Conservation (phyloP, 2,888 invertebrate genomes). For the Corbicula japonica region DNA sequence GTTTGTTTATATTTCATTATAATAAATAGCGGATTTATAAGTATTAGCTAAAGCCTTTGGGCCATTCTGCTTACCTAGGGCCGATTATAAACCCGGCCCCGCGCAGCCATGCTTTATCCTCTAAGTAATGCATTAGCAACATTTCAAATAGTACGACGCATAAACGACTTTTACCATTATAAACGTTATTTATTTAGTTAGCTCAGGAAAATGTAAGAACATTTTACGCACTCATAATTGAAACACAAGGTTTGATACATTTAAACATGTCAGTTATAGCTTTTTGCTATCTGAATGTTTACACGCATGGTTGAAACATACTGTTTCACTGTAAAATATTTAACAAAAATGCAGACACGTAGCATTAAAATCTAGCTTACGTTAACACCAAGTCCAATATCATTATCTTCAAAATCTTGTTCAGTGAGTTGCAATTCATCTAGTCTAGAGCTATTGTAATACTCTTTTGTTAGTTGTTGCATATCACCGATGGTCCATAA, state of each 20-base stretch:
- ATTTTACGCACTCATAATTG: neutral
- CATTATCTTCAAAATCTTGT: neutral
- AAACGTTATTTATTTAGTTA: too few relatives aligned
- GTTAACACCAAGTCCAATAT: neutral
- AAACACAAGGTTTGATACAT: neutral
- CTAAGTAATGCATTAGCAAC: too few relatives aligned
- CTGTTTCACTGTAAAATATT: neutral
- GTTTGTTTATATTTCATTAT: too few relatives aligned
- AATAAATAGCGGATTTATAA: too few relatives aligned
- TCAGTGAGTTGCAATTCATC: slow-evolving; percentile 2
- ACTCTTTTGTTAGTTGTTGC: neutral
- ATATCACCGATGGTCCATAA: neutral
- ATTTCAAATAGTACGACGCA: too few relatives aligned
- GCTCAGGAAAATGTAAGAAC: neutral
- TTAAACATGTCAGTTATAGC: neutral
- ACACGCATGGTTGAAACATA: too few relatives aligned
- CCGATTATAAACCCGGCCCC: too few relatives aligned
- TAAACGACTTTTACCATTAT: too few relatives aligned
- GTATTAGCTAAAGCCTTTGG: too few relatives aligned
- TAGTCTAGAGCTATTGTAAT: neutral
- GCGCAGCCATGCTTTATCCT: too few relatives aligned
- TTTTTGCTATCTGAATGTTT: too few relatives aligned
- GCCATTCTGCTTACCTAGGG: too few relatives aligned
- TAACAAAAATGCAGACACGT: neutral
- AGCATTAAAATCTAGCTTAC: neutral